phyloP scores from a whole-genome alignment of 2,113 vertebrate genomes.

The Grammomys dolichurus region DNA sequence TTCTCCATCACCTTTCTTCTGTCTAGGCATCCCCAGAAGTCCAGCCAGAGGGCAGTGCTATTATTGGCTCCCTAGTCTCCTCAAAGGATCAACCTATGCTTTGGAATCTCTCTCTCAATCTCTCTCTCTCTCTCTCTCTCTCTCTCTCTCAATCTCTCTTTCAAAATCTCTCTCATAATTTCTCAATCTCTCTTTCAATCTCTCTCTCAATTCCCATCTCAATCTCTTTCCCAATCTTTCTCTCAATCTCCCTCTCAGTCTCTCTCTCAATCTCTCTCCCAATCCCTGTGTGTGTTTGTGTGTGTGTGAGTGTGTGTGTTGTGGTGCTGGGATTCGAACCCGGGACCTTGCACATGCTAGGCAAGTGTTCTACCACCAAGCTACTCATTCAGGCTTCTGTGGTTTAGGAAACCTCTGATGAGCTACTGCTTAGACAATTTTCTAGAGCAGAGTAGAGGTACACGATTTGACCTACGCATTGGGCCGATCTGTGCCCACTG shows the following conservation, averaged over 20 bases:
- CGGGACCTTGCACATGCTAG: background rate
- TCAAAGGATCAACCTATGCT: background rate
- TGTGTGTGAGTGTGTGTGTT: background rate
- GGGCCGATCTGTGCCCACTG: conserved; percentile 1
- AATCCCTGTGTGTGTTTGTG: too few species aligned
- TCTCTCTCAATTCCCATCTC: background rate
- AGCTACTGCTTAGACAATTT: background rate
- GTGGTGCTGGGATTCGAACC: background rate
- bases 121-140: background rate
- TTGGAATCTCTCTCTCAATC: background rate
- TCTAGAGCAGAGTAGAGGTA: conserved; percentile 34
- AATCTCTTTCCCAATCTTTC: background rate
- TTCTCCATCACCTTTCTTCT: background rate
- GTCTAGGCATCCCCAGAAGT: background rate
- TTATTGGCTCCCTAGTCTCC: background rate
- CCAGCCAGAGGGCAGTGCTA: background rate
- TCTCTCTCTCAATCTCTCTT: background rate
- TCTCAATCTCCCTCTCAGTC: background rate
- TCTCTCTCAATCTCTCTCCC: background rate
- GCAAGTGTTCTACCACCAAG: background rate
- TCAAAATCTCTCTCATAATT: too few species aligned
- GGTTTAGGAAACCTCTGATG: background rate
- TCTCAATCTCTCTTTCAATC: background rate
- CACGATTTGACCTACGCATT: background rate
- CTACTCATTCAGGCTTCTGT: background rate